These are phyloP conservation scores for Parasteatoda lunata DNA, from an alignment of 2,888 invertebrate genomes.

Conservation along the genomic window DNA sequence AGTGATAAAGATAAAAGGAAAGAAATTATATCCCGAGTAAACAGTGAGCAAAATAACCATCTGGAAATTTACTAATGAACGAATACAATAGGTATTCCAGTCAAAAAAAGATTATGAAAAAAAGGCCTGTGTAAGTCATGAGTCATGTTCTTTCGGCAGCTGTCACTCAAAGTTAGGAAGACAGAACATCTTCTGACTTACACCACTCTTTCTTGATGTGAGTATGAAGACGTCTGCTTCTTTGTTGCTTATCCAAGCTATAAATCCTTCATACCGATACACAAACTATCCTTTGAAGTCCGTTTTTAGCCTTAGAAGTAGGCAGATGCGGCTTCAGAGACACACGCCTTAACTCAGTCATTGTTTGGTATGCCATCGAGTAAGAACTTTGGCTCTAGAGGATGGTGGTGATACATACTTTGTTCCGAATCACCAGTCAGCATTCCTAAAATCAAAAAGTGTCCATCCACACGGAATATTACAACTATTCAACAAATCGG, in stretches of 20 bases:
- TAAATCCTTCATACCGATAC: constrained; percentile 60
- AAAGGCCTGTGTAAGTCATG: neutral
- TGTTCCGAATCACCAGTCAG: no score
- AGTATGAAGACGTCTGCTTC: neutral
- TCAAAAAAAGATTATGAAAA: neutral
- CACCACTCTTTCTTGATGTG: neutral
- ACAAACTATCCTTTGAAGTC: constrained; percentile 66
- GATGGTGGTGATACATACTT: no score
- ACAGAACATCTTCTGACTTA: neutral
- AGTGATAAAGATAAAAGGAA: no score
- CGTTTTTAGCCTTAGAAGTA: constrained; percentile 53
- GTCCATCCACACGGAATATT: no score
- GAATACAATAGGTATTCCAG: neutral
- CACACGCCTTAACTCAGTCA: neutral
- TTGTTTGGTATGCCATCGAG: neutral
- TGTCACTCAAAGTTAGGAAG: neutral
- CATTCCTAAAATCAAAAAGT: no score
- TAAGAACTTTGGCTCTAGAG: no score
- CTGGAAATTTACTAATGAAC: neutral
- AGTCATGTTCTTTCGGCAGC: neutral
- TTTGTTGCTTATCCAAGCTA: constrained; percentile 47
- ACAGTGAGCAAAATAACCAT: no score
- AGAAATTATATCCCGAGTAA: no score
- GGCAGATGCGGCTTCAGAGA: neutral
- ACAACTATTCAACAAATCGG: no score